Conservation (phyloP, 2,888 invertebrate species). For the Aricia artaxerxes region DNA sequence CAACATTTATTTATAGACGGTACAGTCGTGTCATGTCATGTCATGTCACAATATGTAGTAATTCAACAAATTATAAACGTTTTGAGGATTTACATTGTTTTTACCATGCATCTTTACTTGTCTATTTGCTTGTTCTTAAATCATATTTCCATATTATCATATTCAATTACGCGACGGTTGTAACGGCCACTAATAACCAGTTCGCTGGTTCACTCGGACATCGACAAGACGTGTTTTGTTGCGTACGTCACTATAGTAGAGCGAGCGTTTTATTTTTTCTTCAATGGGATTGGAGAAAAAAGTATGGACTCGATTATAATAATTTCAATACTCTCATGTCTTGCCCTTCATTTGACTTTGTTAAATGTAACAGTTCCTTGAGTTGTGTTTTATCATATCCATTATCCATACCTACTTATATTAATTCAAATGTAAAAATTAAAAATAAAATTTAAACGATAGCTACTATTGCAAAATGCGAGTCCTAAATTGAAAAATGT, state of each 20-base stretch:
- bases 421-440: too few relatives aligned
- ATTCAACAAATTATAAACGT: background rate
- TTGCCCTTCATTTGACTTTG: constrained; percentile 3
- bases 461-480: background rate
- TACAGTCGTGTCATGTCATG: background rate
- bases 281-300: background rate
- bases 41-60: background rate
- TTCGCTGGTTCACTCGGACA: background rate
- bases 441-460: background rate
- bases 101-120: too few relatives aligned
- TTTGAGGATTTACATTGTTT: too few relatives aligned
- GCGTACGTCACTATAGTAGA: background rate
- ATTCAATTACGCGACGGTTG: background rate
- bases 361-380: background rate
- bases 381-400: too few relatives aligned
- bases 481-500: background rate
- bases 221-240: background rate
- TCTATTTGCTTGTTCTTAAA: too few relatives aligned
- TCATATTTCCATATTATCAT: too few relatives aligned
- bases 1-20: background rate
- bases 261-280: background rate
- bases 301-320: constrained; percentile 4
- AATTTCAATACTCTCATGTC: background rate
- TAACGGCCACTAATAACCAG: too few relatives aligned
- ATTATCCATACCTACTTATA: too few relatives aligned